Base-by-base conservation (phyloP, 2,113 vertebrate genomes). In the Laticauda laticaudata region DNA sequence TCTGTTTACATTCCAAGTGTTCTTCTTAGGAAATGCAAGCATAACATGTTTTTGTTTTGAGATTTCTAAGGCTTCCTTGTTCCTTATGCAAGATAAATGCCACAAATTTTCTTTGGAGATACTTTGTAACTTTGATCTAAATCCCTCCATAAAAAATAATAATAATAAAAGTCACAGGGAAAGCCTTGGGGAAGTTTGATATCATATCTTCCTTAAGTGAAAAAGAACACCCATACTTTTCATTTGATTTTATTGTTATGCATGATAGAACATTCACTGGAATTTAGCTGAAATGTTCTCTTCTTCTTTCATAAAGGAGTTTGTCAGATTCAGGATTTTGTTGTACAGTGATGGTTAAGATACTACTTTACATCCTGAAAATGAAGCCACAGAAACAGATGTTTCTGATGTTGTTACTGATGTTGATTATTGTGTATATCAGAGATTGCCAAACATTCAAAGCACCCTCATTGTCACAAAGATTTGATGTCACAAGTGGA, bases 61-160 rank as follows among this genome's bases (percentile, higher is more conserved):
- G 91, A 92, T 86, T 24, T 87, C 92, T 53, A 29, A 86, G 0
- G 0, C 91, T 95, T 96, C 87, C 93, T 91, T 0, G 0, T 95
- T 92, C 1, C 56, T 90, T 92, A 20, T 69, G 26, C 34, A 90
- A 55, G 39, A 94, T 55, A 90, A 92, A 54, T 92, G 86, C 45
- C 45, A 95, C 56, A 61, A 45, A 43, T 24, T 90, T 86, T 91
- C 91, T 93, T 94, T 91, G 55, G 86, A 64, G 39, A 55, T 45
- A 94, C 75, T 87, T 87, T 93, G 95, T 91, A 94, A 85, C 87
- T 91, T 91, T 92, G 48, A 57, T 93, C 93, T 94, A 91, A 91
- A 95, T 90, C 43, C 57, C 59, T 93, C 93, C 94, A 92, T 94
- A 92, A 96, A 96, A 51, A 93, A 59, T 90, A 96, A 92, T 93